A percentile compares a stretch with the other conserved stretches of the same genome.
Conservation (phyloP, 2,113 vertebrate genomes). For the Pangasianodon hypophthalmus region DNA sequence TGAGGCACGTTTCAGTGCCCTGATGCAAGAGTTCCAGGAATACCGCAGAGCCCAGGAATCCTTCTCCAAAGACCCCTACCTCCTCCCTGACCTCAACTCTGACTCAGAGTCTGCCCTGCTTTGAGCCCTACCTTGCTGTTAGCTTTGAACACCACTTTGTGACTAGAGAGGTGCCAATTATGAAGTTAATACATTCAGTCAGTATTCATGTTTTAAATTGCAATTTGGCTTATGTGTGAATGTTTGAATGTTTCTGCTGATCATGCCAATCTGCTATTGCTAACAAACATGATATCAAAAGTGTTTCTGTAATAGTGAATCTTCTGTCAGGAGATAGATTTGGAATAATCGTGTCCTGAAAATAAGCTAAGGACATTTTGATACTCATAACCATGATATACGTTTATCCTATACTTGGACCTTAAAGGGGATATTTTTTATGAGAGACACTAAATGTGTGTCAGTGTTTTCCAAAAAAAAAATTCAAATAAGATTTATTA, state of each 20-base stretch:
- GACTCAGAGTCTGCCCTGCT: conserved; percentile 74
- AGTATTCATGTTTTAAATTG: conserved; percentile 6
- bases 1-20: conserved; percentile 76
- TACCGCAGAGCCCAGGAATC: conserved; percentile 69
- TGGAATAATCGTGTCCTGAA: not conserved
- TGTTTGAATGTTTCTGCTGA: not conserved
- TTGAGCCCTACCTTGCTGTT: conserved; percentile 65
- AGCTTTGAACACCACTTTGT: not conserved
- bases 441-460: not conserved
- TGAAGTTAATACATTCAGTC: not conserved
- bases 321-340: not conserved
- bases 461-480: not conserved
- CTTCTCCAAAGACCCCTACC: conserved; percentile 58
- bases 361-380: not conserved
- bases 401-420: no score
- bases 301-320: not conserved
- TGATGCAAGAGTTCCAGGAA: conserved; percentile 76
- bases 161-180: no score
- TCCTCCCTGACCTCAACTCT: conserved; percentile 61
- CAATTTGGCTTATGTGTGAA: not conserved
- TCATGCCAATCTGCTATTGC: not conserved
- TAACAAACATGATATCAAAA: not conserved
- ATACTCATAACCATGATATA: not conserved
- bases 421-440: not conserved
- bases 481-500: not conserved